Evolutionary conservation across 2,113 vertebrate species (phyloP).

Genomic region (Paradisaea rubra): DNA sequence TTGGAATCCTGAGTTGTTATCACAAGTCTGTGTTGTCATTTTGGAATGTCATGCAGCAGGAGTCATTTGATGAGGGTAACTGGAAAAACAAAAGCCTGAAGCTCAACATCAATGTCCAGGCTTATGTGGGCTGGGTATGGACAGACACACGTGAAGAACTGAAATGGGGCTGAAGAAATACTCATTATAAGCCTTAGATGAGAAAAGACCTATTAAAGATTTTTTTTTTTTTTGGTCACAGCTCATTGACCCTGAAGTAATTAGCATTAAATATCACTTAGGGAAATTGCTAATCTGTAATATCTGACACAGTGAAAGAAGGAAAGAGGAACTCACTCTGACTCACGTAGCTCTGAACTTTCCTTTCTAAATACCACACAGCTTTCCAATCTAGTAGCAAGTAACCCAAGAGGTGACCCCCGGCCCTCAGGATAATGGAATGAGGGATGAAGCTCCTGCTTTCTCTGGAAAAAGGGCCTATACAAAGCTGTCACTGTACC

Average conservation of each 20-base stretch:
- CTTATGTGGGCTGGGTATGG: neutral
- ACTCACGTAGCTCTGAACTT: slow-evolving; percentile 45
- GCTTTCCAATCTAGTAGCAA: neutral
- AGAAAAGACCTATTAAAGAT: slow-evolving; percentile 18
- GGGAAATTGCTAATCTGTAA: slow-evolving; percentile 29
- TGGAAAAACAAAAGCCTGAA: neutral
- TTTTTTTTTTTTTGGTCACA: slow-evolving; percentile 25
- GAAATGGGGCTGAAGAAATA: neutral
- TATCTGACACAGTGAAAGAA: neutral
- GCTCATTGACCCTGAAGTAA: slow-evolving; percentile 52
- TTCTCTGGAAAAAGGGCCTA: neutral
- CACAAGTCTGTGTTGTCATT: accelerated
- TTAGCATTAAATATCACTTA: slow-evolving; percentile 63
- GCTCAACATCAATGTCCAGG: neutral
- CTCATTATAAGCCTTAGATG: neutral
- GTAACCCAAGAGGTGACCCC: neutral
- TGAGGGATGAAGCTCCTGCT: neutral
- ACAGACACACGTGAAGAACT: neutral
- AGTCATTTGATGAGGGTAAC: neutral
- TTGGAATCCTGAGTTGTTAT: neutral
- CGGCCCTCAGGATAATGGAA: neutral
- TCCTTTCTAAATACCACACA: slow-evolving; percentile 35
- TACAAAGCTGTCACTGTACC: neutral
- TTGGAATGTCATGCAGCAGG: neutral
- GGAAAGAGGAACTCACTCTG: neutral